Evolutionary conservation across 2,797 vertebrate species (phyloP).

Genomic region (Tenualosa thibaudeaui): DNA sequence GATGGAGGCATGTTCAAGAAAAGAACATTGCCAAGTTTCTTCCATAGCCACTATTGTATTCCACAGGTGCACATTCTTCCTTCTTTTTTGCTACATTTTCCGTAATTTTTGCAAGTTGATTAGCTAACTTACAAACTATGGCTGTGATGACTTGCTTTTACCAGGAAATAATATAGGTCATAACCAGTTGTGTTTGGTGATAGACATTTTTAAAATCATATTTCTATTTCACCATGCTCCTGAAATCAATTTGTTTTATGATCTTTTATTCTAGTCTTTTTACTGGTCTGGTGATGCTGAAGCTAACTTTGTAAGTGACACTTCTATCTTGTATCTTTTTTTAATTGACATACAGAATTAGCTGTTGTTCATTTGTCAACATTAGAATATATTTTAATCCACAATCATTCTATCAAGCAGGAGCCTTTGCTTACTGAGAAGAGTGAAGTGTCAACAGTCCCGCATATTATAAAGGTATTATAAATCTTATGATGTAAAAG

Average conservation of each 20-base stretch:
- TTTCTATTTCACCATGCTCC: not conserved
- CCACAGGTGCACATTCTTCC: conserved; percentile 33
- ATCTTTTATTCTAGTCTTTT: conserved; percentile 37
- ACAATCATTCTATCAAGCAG: not conserved
- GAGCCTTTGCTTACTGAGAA: not conserved
- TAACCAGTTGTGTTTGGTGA: too few relatives aligned
- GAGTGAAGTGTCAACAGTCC: not conserved
- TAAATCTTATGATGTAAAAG: not conserved
- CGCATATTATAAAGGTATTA: conserved; percentile 30
- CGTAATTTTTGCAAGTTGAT: not conserved
- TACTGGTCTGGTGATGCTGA: conserved; percentile 45
- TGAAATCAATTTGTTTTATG: not conserved
- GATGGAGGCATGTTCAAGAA: conserved; percentile 31
- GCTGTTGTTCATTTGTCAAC: not conserved
- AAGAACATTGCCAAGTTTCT: conserved; percentile 42
- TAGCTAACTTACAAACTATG: not conserved
- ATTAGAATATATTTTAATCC: not conserved
- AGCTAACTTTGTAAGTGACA: conserved; percentile 45
- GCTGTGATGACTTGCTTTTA: too few relatives aligned
- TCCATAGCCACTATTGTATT: conserved; percentile 47
- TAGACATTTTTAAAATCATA: too few relatives aligned
- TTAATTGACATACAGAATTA: too few relatives aligned
- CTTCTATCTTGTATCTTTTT: too few relatives aligned
- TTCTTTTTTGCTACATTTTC: not conserved
- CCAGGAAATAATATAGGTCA: too few relatives aligned